Conservation (phyloP, 2,888 invertebrate species). For the Antitype chi region DNA sequence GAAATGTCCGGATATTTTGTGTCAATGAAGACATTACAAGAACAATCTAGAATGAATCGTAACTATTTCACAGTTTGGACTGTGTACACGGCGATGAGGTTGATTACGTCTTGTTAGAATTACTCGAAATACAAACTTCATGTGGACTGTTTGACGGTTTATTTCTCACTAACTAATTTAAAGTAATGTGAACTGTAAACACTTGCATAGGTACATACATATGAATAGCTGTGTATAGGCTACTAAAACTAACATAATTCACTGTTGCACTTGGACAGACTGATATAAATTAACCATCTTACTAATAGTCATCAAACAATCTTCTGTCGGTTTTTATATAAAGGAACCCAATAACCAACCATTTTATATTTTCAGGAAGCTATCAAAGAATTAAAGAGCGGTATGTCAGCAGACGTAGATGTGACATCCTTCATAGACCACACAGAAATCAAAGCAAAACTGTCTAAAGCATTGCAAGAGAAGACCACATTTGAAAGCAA, state of each 20-base stretch:
- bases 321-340: background rate
- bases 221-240: too few species aligned
- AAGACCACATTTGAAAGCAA: constrained; percentile 80
- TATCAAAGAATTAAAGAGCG: constrained; percentile 82
- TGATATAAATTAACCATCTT: background rate
- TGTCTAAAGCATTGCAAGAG: constrained; percentile 85
- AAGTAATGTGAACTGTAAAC: too few species aligned
- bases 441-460: constrained; percentile 86
- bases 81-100: too few species aligned
- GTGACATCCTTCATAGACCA: constrained; percentile 84
- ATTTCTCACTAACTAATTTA: too few species aligned
- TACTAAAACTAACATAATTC: too few species aligned
- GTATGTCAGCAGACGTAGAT: constrained; percentile 78
- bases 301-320: background rate
- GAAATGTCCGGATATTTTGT: background rate
- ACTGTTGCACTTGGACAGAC: too few species aligned
- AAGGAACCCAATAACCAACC: background rate
- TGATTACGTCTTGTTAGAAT: too few species aligned
- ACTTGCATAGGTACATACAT: too few species aligned
- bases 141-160: too few species aligned
- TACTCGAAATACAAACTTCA: too few species aligned
- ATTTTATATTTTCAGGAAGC: constrained; percentile 79
- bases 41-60: background rate
- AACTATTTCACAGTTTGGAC: background rate
- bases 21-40: background rate